Evolutionary conservation across 2,113 vertebrate species (phyloP).

Genomic region (Gulo gulo): DNA sequence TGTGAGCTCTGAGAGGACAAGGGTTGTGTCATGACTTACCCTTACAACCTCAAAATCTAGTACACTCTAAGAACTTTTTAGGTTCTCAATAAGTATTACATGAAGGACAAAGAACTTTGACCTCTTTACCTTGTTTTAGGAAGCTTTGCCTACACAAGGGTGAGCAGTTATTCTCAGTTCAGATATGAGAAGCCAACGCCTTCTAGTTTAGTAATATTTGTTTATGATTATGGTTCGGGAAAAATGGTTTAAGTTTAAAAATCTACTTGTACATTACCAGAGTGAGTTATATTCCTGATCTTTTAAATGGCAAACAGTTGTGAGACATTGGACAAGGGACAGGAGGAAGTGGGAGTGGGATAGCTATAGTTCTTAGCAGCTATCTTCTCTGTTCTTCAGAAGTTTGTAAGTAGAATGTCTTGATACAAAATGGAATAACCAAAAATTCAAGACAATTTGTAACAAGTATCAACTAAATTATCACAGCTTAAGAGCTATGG

Average conservation of each 20-base stretch:
- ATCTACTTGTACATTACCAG: not conserved
- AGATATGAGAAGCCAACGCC: not conserved
- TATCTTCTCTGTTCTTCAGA: not conserved
- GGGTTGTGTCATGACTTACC: not conserved
- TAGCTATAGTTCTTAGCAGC: not conserved
- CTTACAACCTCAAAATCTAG: not conserved
- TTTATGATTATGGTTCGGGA: not conserved
- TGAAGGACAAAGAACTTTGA: not conserved
- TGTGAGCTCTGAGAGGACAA: not conserved
- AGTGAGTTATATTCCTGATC: not conserved
- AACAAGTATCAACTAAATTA: not conserved
- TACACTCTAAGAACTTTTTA: not conserved
- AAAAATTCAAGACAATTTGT: not conserved
- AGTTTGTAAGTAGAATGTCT: not conserved
- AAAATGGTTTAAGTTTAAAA: not conserved
- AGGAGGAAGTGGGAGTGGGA: not conserved
- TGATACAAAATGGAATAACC: not conserved
- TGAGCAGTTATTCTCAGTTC: not conserved
- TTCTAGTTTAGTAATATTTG: not conserved
- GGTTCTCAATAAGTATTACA: not conserved
- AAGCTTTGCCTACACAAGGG: not conserved
- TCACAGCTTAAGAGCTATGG: not conserved
- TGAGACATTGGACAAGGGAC: not conserved
- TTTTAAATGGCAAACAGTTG: not conserved
- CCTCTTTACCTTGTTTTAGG: not conserved